phyloP scores from a whole-genome alignment of 2,113 vertebrate species.

The Cephalopholis sonnerati region DNA sequence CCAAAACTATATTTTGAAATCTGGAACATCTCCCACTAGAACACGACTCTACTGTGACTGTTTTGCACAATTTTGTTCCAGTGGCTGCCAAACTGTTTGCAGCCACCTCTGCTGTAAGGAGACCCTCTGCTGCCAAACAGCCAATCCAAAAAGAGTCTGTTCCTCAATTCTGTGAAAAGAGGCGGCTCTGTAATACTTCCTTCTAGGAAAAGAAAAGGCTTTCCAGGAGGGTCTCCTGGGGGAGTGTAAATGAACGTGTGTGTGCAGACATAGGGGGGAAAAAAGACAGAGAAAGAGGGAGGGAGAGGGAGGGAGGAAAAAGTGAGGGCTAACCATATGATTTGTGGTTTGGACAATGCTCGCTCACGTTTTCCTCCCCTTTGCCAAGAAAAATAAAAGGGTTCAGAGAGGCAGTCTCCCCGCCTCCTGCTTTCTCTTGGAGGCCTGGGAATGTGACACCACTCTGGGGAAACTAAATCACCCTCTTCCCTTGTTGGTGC shows the following conservation, averaged over 20 bases:
- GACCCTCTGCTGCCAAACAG: not conserved
- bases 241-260: slow-evolving; percentile 3
- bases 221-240: slow-evolving; percentile 51
- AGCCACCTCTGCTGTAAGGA: slow-evolving; percentile 9
- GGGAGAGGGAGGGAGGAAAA: not conserved
- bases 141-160: slow-evolving; percentile 32
- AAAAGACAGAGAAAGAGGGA: not conserved
- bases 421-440: slow-evolving; percentile 5
- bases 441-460: slow-evolving; percentile 72
- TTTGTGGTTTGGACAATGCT: slow-evolving; percentile 43
- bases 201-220: slow-evolving; percentile 66
- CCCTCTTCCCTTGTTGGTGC: slow-evolving; percentile 47
- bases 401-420: slow-evolving; percentile 14
- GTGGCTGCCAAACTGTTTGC: slow-evolving; percentile 10
- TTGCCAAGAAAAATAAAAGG: slow-evolving; percentile 44
- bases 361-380: slow-evolving; percentile 57
- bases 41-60: not conserved
- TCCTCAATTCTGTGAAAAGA: slow-evolving; percentile 49
- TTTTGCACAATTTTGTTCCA: slow-evolving; percentile 15
- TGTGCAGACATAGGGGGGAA: slow-evolving; percentile 9
- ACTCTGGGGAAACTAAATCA: slow-evolving; percentile 59
- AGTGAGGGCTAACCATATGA: slow-evolving; percentile 1
- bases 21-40: not conserved
- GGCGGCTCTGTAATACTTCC: not conserved
- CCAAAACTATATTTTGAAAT: not conserved